Percentiles rank a stretch among this genome's conserved stretches.
These are phyloP conservation scores for Bothrops jararaca DNA, from an alignment of 2,113 vertebrate species.

Conservation along the genomic window DNA sequence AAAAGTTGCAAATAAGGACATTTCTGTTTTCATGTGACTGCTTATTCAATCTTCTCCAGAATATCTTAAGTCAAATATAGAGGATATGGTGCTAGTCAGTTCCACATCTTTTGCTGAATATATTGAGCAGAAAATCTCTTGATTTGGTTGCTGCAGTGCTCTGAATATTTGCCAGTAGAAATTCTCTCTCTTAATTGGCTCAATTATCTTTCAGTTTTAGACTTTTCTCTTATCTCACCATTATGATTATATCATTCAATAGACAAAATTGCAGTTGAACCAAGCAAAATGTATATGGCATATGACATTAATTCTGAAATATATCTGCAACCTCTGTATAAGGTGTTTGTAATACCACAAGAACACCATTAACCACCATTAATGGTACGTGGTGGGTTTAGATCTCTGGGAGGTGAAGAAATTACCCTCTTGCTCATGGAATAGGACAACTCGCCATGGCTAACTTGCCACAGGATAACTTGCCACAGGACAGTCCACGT, in stretches of 20 bases:
- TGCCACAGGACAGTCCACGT: not conserved
- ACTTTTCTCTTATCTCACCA: not conserved
- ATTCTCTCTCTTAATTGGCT: not conserved
- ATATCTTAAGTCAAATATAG: constrained; percentile 19
- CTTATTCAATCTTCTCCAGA: constrained; percentile 50
- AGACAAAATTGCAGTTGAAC: not conserved
- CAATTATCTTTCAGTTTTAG: not conserved
- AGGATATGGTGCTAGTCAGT: not conserved
- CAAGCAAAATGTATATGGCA: not conserved
- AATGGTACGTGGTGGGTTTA: not conserved
- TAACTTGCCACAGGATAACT: not conserved
- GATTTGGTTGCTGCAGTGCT: not conserved
- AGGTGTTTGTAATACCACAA: not conserved
- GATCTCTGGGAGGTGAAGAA: not conserved
- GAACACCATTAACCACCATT: not conserved
- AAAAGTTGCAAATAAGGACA: constrained; percentile 50
- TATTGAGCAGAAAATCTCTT: not conserved
- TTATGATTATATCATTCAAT: not conserved
- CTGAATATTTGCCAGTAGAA: not conserved
- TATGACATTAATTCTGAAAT: not conserved
- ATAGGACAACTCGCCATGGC: not conserved
- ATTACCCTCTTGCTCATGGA: not conserved
- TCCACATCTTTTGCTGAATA: not conserved
- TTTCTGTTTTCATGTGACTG: constrained; percentile 39
- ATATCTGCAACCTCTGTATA: not conserved